These are phyloP conservation scores for Phengaris alcon DNA, from an alignment of 2,888 invertebrate species.

Conservation along the genomic window DNA sequence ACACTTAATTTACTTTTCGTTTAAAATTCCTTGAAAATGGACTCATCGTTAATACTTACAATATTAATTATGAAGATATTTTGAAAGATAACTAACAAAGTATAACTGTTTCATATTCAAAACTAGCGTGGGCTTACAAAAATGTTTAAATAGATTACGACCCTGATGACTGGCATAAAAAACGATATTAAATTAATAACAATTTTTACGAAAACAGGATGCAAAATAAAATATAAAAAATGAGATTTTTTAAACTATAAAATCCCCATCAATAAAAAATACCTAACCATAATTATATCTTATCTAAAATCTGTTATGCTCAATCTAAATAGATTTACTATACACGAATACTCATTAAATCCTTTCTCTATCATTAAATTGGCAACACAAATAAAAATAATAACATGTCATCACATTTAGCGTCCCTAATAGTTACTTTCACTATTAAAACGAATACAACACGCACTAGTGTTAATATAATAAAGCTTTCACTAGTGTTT, in stretches of 20 bases:
- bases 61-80: constrained; percentile 1
- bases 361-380: constrained; percentile 24
- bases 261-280: not conserved
- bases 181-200: too few species aligned
- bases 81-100: not conserved
- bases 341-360: constrained; percentile 9
- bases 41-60: constrained; percentile 4
- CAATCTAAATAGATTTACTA: not conserved
- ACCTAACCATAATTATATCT: not conserved
- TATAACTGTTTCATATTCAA: not conserved
- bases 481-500: constrained; percentile 36
- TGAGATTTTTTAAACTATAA: too few species aligned
- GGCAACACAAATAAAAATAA: constrained; percentile 32
- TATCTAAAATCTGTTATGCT: not conserved
- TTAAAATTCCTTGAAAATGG: constrained; percentile 21
- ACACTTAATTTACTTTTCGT: constrained; percentile 20
- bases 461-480: constrained; percentile 35
- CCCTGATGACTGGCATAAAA: too few species aligned
- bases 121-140: not conserved
- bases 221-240: too few species aligned
- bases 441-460: constrained; percentile 34
- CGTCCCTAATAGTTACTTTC: constrained; percentile 39
- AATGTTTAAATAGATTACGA: too few species aligned
- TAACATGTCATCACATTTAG: constrained; percentile 34
- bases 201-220: too few species aligned